phyloP scores from a whole-genome alignment of 1,140 invertebrate genomes.

The Ips nitidus region DNA sequence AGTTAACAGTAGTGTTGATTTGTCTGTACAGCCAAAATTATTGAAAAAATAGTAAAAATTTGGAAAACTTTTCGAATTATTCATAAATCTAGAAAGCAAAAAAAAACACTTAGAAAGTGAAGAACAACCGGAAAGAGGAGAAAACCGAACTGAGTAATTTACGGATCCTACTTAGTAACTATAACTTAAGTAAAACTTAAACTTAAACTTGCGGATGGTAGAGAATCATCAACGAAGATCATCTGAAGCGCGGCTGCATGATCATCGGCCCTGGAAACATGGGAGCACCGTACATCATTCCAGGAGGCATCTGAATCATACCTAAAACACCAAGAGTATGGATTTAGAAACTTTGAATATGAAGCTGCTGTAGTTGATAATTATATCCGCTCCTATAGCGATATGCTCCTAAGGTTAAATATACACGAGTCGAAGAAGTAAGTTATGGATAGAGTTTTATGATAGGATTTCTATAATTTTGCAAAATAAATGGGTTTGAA shows the following conservation, averaged over 20 bases:
- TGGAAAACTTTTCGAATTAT: not conserved
- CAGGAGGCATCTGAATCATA: conserved; percentile 69
- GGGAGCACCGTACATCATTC: conserved; percentile 66
- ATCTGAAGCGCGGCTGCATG: conserved; percentile 79
- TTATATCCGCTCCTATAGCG: conserved; percentile 26
- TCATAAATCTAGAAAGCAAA: not conserved
- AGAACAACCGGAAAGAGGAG: not conserved
- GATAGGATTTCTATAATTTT: not conserved
- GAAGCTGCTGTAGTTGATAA: not conserved
- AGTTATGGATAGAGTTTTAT: conserved; percentile 10
- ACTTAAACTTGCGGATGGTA: conserved; percentile 51
- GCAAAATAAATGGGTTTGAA: not conserved
- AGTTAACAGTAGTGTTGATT: not conserved
- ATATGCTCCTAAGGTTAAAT: conserved; percentile 30
- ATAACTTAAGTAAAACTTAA: conserved; percentile 21
- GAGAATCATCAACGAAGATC: conserved; percentile 61
- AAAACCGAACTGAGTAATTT: not conserved
- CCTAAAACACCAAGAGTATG: conserved; percentile 49
- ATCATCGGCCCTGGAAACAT: conserved; percentile 66
- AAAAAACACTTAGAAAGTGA: not conserved
- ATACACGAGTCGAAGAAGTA: conserved; percentile 17
- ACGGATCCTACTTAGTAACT: not conserved
- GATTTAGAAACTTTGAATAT: not conserved
- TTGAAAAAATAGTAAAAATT: not conserved
- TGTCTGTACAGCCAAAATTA: too few relatives aligned